Evolutionary conservation across 2,888 invertebrate species (phyloP).

Genomic region (Sarcophaga subvicina): DNA sequence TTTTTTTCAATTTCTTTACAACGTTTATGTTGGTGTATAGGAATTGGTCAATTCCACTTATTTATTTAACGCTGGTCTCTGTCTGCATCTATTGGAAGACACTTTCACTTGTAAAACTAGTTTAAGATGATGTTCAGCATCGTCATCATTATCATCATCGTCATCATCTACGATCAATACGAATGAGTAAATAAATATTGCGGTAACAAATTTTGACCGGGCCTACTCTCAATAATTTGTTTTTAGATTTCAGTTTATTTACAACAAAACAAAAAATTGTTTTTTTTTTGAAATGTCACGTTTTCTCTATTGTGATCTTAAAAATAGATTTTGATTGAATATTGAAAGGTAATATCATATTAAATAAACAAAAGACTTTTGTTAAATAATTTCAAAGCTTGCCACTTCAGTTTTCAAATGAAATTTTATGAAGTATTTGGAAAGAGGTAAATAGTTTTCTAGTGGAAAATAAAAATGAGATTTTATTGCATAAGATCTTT

Average conservation of each 20-base stretch:
- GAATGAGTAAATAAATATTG: not conserved
- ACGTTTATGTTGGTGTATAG: not conserved
- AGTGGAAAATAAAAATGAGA: too few species aligned
- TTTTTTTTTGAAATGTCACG: not conserved
- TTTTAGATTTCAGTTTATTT: not conserved
- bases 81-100: conserved; percentile 36
- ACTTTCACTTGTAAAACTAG: conserved; percentile 67
- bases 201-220: not conserved
- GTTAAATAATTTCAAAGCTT: too few species aligned
- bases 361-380: too few species aligned
- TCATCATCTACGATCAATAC: not conserved
- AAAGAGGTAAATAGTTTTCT: too few species aligned
- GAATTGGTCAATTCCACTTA: conserved; percentile 57
- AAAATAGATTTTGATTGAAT: too few species aligned
- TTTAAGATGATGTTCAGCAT: conserved; percentile 50
- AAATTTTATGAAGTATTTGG: too few species aligned
- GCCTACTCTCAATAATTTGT: not conserved
- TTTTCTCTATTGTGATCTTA: not conserved
- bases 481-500: too few species aligned
- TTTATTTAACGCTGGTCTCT: not conserved
- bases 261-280: not conserved
- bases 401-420: too few species aligned
- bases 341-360: too few species aligned
- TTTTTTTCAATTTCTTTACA: not conserved
- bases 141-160: not conserved